Conservation (phyloP, 2,888 invertebrate genomes). For the Pilophorus perplexus region DNA sequence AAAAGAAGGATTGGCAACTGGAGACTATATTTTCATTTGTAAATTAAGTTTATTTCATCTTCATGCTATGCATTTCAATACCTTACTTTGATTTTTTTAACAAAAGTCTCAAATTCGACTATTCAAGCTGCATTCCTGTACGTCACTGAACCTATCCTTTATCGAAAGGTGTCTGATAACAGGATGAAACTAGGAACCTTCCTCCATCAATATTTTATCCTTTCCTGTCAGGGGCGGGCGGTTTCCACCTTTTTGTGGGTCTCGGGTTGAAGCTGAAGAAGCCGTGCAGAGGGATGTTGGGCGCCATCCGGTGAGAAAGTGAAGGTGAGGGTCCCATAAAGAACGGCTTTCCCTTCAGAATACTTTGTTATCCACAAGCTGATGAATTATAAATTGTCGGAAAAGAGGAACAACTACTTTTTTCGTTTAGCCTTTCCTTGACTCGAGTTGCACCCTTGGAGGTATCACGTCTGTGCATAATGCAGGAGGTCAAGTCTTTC, state of each 20-base stretch:
- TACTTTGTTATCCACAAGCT: conserved; percentile 33
- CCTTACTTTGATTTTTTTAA: too few species aligned
- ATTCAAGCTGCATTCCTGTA: too few species aligned
- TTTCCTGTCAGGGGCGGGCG: neutral
- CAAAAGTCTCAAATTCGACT: too few species aligned
- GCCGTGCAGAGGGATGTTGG: neutral
- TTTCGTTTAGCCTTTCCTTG: neutral
- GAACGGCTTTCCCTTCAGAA: conserved; percentile 24
- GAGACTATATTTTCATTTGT: too few species aligned
- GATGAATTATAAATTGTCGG: conserved; percentile 37
- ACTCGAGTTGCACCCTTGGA: conserved; percentile 27
- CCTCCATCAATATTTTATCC: conserved; percentile 25
- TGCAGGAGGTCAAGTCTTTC: too few species aligned
- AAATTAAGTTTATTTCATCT: too few species aligned
- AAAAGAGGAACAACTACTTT: conserved; percentile 17
- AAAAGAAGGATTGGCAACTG: too few species aligned
- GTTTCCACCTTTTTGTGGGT: conserved; percentile 5
- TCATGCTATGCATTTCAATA: too few species aligned
- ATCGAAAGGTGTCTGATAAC: conserved; percentile 23
- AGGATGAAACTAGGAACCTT: neutral
- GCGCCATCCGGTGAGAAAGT: neutral
- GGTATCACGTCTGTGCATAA: conserved; percentile 24
- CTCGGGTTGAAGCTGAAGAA: neutral
- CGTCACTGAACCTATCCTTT: too few species aligned
- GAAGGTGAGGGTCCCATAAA: conserved; percentile 25